Evolutionary conservation across 1,140 invertebrate genomes (phyloP), one percentile per base, ranked within the genome.

Genomic region (Frieseomelitta varia): DNA sequence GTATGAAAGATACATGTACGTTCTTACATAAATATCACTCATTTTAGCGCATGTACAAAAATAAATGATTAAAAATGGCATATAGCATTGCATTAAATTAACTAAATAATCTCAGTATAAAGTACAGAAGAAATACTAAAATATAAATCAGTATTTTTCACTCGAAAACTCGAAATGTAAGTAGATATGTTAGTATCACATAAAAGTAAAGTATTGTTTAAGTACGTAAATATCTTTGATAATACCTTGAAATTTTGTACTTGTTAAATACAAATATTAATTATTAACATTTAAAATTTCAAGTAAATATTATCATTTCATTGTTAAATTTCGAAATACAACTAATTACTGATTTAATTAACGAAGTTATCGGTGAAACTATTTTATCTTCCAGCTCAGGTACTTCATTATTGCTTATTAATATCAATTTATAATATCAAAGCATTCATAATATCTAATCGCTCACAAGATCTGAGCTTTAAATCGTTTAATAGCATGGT

Each of bases 391-490:
- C 30, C 14, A 15, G 15, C 4, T 73, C 73, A 74, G 73, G 73
- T 74, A 74, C 73, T 74, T n/a, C 21, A 73, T 34, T 30, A 21
- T 55, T 55, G 17, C 19, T 55, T 56, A 30, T 74, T 73, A 73
- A 47, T n/a, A 34, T 30, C 27, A 1, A 67, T 67, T 73, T 15
- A 53, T 15, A 27, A 53, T 53, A 27, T 73, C 30, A 53, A 27
- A 10, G 15, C 27, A 30, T 65, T 65, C 63, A 10, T 4, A 27
- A 63, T n/a, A 4, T 65, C 21, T n/a, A 30, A 53, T 24, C 39
- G 39, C 39, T 47, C 39, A 47, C 6, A 47, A 73, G 12, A 34
- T 55, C 15, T 34, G 65, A 21, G 27, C 65, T 67, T 67, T 34
- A 67, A 67, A 67, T 34, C 34, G 11, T 21, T 67, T 21, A 61